phyloP scores from a whole-genome alignment of 2,113 vertebrate genomes.

The Sapajus apella region DNA sequence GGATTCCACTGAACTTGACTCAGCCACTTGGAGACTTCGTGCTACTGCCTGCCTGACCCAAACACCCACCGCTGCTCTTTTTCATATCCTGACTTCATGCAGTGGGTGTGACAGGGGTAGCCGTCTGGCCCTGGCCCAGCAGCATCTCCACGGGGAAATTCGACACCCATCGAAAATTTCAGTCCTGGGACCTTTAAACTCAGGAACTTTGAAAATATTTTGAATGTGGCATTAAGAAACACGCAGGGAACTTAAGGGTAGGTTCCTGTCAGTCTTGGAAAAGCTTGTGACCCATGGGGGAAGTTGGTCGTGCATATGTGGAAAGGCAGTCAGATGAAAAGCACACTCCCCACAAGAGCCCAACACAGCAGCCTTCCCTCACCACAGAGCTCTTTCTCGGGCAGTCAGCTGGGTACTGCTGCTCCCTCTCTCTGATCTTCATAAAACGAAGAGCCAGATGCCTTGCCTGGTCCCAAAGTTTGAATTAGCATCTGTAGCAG shows the following conservation, averaged over 20 bases:
- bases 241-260: slow-evolving; percentile 42
- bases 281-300: slow-evolving; percentile 72
- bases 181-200: slow-evolving; percentile 4
- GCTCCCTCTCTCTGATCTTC: background rate
- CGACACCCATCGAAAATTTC: background rate
- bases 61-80: background rate
- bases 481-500: background rate
- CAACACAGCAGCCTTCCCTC: background rate
- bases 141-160: background rate
- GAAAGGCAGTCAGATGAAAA: slow-evolving; percentile 14
- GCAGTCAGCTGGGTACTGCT: background rate
- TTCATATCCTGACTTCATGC: background rate
- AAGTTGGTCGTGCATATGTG: slow-evolving; percentile 53
- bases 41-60: background rate
- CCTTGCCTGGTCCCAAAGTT: background rate
- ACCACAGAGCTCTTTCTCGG: background rate
- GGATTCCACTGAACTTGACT: background rate
- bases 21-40: background rate
- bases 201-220: slow-evolving; percentile 41
- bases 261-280: slow-evolving; percentile 69
- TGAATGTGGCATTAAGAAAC: slow-evolving; percentile 24
- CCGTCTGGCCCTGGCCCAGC: no score
- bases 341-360: background rate
- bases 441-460: background rate
- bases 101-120: no score